Evolutionary conservation across 1,140 invertebrate genomes (phyloP), one percentile per base, ranked within the genome.

Genomic region (Panagrolaimus sp.): DNA sequence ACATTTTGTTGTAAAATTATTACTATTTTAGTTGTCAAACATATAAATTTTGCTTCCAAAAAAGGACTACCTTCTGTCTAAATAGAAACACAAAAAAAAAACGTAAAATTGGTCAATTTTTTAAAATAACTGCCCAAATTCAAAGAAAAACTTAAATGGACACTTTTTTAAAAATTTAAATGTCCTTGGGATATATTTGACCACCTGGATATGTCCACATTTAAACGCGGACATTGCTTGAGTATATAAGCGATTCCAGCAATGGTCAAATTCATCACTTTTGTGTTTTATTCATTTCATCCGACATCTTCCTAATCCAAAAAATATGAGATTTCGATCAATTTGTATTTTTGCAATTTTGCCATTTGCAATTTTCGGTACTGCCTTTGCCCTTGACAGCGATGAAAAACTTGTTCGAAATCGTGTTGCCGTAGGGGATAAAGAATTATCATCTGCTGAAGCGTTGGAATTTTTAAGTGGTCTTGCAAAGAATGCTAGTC

Each of bases 401-500:
- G 52, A 58, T 58, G 17, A 58, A 8, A 58, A 52, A 21, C 48
- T 58, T 58, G 52, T 58, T 58, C 10, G 28, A 21, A 58, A 26
- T 26, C 52, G 52, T 58, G 52, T 26, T 58, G 52, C 52, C 17
- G 52, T 26, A 12, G 52, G 28, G 8, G 48, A 17, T 15, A 58
- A 58, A 26, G 52, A 58, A 21, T 12, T 58, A 21, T 21, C 32
- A 38, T 38, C 32, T 38, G 32, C 32, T 2, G 32, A 38, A 38
- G 32, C 32, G 7, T 38, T 38, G 7, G 32, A 38, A 4, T 7
- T 38, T 7, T 38, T 38, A 38, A 38, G 32, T 7, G 7, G 32
- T 7, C 32, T 38, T 38, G 32, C 32, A 2, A 38, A 38, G 32
- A 38, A 38, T 38, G 32, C 32, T 7, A 38, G 32, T 38, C 32